Evolutionary conservation across 2,797 vertebrate species (phyloP).

Genomic region (Silurus lanzhouensis): DNA sequence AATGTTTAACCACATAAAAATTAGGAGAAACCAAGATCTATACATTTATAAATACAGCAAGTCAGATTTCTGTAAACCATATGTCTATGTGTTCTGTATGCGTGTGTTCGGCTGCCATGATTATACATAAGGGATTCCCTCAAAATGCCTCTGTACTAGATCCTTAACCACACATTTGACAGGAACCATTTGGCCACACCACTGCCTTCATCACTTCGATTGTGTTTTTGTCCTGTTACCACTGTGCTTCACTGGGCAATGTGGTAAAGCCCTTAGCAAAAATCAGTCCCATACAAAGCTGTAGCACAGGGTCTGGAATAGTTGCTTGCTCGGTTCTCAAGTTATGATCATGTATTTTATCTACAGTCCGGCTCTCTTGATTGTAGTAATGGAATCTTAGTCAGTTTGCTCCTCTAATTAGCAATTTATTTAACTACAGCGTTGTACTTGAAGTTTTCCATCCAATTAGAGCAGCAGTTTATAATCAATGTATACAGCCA

Average conservation of each 20-base stretch:
- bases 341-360: conserved; percentile 46
- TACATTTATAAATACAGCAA: conserved; percentile 52
- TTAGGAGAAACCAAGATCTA: conserved; percentile 36
- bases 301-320: conserved; percentile 31
- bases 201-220: conserved; percentile 48
- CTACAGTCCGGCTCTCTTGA: not conserved
- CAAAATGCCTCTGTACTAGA: conserved; percentile 41
- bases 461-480: not conserved
- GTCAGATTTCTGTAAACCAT: conserved; percentile 50
- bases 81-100: conserved; percentile 14
- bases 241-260: conserved; percentile 45
- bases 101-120: conserved; percentile 25
- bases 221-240: conserved; percentile 49
- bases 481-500: not conserved
- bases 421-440: not conserved
- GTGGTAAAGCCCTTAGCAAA: conserved; percentile 46
- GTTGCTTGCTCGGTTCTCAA: conserved; percentile 31
- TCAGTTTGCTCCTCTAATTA: not conserved
- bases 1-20: conserved; percentile 54
- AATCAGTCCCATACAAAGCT: conserved; percentile 24
- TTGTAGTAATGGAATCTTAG: not conserved
- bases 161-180: conserved; percentile 39
- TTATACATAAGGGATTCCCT: conserved; percentile 37
- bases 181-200: conserved; percentile 40
- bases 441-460: not conserved